phyloP scores from a whole-genome alignment of 2,113 vertebrate genomes.

The Oostethus manadensis region DNA sequence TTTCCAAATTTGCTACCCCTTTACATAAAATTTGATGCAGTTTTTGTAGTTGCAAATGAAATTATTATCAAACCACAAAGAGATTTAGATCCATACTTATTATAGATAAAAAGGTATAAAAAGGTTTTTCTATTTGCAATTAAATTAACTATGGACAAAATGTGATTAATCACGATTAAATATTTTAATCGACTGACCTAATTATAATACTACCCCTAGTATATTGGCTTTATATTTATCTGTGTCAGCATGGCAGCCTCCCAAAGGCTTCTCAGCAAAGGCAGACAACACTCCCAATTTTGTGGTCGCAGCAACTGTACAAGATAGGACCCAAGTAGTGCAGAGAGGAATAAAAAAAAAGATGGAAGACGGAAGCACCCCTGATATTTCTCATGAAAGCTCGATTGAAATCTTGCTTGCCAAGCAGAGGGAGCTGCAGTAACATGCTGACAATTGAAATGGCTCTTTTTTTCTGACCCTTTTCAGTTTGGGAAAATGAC shows the following conservation, averaged over 20 bases:
- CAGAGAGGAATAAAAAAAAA: constrained; percentile 19
- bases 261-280: constrained; percentile 28
- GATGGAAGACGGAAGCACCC: constrained; percentile 38
- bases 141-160: too few species aligned
- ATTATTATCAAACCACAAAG: too few species aligned
- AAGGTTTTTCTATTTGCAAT: too few species aligned
- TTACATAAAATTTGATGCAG: too few species aligned
- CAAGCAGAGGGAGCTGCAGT: constrained; percentile 32
- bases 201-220: background rate
- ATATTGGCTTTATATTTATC: constrained; percentile 24
- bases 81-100: too few species aligned
- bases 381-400: constrained; percentile 38
- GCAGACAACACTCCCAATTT: constrained; percentile 46
- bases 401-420: constrained; percentile 57
- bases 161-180: too few species aligned
- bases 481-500: constrained; percentile 29
- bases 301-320: constrained; percentile 35
- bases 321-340: constrained; percentile 25
- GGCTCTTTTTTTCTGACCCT: constrained; percentile 20
- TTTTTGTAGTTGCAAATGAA: too few species aligned
- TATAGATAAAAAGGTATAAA: too few species aligned
- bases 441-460: constrained; percentile 52
- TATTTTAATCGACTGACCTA: too few species aligned
- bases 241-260: constrained; percentile 29
- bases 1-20: too few species aligned